phyloP scores from a whole-genome alignment of 1,140 invertebrate species.

The Lineus longissimus region DNA sequence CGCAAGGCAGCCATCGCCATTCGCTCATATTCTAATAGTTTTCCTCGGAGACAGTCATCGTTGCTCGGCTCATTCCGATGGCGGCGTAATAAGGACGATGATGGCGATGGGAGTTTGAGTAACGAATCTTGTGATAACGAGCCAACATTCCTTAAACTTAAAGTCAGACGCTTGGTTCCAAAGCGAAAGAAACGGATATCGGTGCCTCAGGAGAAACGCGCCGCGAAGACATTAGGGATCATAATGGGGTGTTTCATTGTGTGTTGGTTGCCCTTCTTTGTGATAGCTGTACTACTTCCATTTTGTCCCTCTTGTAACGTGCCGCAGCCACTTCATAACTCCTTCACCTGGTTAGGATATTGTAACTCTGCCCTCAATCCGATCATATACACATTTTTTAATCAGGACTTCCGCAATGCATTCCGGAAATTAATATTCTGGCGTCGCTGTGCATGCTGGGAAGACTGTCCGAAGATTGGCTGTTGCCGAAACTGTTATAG shows the following conservation, averaged over 20 bases:
- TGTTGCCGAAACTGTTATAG: too few species aligned
- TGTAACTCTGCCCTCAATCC: conserved; percentile 95
- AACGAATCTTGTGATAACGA: background rate
- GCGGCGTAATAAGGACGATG: background rate
- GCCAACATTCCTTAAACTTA: background rate
- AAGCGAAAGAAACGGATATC: conserved; percentile 88
- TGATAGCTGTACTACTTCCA: conserved; percentile 57
- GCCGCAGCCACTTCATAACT: conserved; percentile 17
- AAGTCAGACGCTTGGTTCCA: background rate
- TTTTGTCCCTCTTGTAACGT: conserved; percentile 54
- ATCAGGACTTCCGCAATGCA: conserved; percentile 93
- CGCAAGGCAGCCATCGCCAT: too few species aligned
- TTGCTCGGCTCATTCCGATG: too few species aligned
- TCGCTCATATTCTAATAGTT: too few species aligned
- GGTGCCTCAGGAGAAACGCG: conserved; percentile 92
- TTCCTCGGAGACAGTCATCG: too few species aligned
- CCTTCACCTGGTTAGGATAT: conserved; percentile 85
- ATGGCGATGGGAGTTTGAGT: background rate
- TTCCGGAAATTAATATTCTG: conserved; percentile 70
- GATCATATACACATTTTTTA: conserved; percentile 96
- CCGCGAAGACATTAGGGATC: conserved; percentile 90
- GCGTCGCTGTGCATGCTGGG: background rate
- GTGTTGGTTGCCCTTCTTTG: conserved; percentile 97
- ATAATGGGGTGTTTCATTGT: conserved; percentile 98
- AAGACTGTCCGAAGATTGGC: background rate